Evolutionary conservation across 1,140 invertebrate species (phyloP).

Genomic region (Chionoecetes opilio): DNA sequence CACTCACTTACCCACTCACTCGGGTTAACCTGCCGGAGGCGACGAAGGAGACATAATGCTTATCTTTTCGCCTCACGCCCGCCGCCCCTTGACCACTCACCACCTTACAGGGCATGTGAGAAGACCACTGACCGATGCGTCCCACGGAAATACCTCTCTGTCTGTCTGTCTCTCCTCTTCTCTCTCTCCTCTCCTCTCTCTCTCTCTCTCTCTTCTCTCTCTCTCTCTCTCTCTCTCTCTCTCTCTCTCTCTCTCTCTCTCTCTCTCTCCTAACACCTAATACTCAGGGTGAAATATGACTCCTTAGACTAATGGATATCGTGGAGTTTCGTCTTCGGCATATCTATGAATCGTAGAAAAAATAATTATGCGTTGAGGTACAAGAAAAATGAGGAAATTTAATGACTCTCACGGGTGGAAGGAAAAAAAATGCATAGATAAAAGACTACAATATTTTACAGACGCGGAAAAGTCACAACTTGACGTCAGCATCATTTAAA

Average conservation of each 20-base stretch:
- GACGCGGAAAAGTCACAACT: too few species aligned
- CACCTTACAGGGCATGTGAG: neutral
- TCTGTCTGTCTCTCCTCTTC: neutral
- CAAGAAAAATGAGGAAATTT: neutral
- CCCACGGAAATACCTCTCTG: neutral
- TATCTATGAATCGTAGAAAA: neutral
- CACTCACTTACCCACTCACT: neutral
- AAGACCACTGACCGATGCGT: neutral
- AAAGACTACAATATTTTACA: too few species aligned
- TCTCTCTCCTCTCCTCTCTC: neutral
- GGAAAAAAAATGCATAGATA: neutral
- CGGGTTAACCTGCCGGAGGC: neutral
- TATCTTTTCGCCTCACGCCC: neutral
- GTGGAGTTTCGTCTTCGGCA: neutral
- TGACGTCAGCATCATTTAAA: neutral
- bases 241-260: neutral
- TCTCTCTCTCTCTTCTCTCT: neutral
- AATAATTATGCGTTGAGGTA: neutral
- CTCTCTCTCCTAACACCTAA: neutral
- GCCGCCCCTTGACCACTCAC: conserved; percentile 1
- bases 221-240: neutral
- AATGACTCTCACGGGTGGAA: neutral
- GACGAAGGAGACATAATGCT: conserved; percentile 27
- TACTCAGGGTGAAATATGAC: neutral
- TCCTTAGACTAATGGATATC: neutral